Evolutionary conservation across 2,797 vertebrate species (phyloP).

Genomic region (Austrolebias charrua): DNA sequence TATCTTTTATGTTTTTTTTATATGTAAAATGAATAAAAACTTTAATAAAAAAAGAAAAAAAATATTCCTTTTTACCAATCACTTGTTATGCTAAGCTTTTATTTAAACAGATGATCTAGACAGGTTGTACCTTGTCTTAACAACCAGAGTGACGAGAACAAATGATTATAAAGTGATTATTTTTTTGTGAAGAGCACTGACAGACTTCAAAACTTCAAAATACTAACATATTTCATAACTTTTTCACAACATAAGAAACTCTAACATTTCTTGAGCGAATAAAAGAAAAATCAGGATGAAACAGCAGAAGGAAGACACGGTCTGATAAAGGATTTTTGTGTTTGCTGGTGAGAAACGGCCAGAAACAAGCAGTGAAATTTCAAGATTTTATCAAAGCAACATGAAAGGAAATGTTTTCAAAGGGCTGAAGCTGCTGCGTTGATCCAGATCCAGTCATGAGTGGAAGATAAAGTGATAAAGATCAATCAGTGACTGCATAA

Average conservation of each 20-base stretch:
- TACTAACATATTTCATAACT: neutral
- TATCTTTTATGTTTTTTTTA: no score
- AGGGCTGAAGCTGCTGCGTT: constrained; percentile 5
- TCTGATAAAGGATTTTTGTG: constrained; percentile 24
- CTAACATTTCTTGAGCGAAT: neutral
- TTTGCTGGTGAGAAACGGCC: constrained; percentile 7
- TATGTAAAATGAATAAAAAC: no score
- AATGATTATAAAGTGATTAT: no score
- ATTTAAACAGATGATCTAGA: no score
- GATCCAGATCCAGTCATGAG: constrained; percentile 23
- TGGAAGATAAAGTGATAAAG: constrained; percentile 20
- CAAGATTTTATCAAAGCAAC: constrained; percentile 33
- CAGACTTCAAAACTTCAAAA: no score
- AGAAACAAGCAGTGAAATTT: constrained; percentile 17
- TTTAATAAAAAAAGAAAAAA: no score
- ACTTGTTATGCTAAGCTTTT: no score
- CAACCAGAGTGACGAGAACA: no score
- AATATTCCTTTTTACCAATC: no score
- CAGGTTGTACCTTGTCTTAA: no score
- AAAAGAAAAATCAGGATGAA: constrained; percentile 1
- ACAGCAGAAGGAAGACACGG: constrained; percentile 11
- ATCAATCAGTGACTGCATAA: constrained; percentile 9
- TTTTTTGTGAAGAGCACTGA: no score
- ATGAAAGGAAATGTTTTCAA: constrained; percentile 37
- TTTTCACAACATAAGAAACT: neutral